phyloP scores from a whole-genome alignment of 2,797 vertebrate genomes.

The Ispidina lecontei region DNA sequence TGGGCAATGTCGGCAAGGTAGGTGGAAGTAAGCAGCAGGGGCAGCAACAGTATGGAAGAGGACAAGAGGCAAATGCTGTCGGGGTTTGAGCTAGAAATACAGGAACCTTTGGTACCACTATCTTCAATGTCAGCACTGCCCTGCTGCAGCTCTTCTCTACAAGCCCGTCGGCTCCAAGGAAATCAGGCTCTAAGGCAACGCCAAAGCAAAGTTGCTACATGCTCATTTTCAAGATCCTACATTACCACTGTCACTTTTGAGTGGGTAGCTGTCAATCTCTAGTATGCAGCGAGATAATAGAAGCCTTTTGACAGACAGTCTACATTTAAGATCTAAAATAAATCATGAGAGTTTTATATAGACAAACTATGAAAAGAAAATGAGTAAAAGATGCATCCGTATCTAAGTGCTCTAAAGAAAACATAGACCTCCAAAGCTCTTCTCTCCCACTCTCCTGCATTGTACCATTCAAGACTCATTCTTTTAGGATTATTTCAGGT shows the following conservation, averaged over 20 bases:
- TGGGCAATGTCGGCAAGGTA: neutral
- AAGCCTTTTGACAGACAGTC: conserved; percentile 62
- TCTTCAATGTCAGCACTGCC: neutral
- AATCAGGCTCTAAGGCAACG: neutral
- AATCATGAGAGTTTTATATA: conserved; percentile 22
- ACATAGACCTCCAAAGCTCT: neutral
- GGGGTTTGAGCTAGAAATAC: neutral
- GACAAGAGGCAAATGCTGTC: neutral
- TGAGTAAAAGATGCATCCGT: neutral
- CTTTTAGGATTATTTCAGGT: conserved; percentile 40
- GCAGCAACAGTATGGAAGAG: neutral
- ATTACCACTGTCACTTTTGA: conserved; percentile 12
- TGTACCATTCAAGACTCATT: neutral
- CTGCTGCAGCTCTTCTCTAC: neutral
- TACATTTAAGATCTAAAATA: conserved; percentile 51
- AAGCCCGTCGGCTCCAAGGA: neutral
- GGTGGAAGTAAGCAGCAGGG: neutral
- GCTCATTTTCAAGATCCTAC: neutral
- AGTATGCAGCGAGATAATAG: conserved; percentile 4
- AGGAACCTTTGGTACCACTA: neutral
- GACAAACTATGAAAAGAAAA: conserved; percentile 47
- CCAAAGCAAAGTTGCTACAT: neutral
- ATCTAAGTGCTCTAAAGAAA: conserved; percentile 16
- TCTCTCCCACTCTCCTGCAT: neutral
- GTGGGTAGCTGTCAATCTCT: conserved; percentile 56